Evolutionary conservation across 2,888 invertebrate species (phyloP).

Genomic region (Pachycephus smyrnensis): DNA sequence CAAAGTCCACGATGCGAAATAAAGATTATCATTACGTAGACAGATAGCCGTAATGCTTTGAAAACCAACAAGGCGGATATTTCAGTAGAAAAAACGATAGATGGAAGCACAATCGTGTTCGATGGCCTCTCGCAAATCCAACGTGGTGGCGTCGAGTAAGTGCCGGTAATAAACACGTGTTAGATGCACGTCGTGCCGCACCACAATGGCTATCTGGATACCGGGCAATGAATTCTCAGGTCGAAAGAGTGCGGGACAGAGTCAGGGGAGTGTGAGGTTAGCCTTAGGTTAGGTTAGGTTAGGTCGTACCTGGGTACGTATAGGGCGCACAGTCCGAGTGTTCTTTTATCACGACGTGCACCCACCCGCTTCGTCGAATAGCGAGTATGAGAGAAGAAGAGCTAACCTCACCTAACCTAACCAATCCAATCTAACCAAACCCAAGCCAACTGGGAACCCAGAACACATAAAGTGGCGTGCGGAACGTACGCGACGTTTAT

Average conservation of each 20-base stretch:
- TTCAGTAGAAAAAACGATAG: not conserved
- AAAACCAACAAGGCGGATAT: not conserved
- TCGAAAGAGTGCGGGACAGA: not conserved
- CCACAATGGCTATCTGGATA: slow-evolving; percentile 36
- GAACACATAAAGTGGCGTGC: slow-evolving; percentile 32
- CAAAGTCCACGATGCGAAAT: not conserved
- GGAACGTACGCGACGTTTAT: slow-evolving; percentile 33
- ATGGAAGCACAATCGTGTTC: not conserved
- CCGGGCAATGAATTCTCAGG: slow-evolving; percentile 31
- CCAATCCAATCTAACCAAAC: not conserved
- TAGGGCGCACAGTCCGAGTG: slow-evolving; percentile 6
- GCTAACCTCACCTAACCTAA: not conserved
- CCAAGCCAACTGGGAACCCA: slow-evolving; percentile 17
- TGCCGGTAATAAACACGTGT: slow-evolving; percentile 8
- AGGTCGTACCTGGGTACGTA: not conserved
- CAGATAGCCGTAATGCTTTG: not conserved
- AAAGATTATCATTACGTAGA: not conserved
- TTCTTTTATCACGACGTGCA: slow-evolving; percentile 2
- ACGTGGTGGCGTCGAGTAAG: not conserved
- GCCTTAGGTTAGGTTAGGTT: not conserved
- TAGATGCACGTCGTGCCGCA: slow-evolving; percentile 2
- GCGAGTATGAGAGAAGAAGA: not conserved
- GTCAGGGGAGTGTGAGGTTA: not conserved
- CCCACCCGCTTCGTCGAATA: not conserved
- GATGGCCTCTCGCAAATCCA: not conserved